Percentiles rank a stretch among this genome's conserved stretches.
Conservation (phyloP, 2,113 vertebrate genomes). For the Prietella phreatophila region DNA sequence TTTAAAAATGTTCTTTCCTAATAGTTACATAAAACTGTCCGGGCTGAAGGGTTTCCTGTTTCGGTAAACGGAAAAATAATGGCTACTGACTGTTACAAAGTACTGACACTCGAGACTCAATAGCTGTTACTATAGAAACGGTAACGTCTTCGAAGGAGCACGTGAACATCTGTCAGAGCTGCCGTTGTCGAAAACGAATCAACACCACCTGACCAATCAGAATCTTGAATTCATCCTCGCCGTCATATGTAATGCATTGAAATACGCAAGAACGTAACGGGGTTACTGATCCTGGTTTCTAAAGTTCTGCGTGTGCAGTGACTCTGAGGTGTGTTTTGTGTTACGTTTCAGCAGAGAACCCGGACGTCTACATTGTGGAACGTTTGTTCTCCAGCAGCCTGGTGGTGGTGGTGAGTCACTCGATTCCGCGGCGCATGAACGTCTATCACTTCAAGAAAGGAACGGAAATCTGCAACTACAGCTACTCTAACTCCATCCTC, state of each 20-base stretch:
- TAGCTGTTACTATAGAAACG: not conserved
- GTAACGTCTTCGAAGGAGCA: not conserved
- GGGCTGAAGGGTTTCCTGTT: not conserved
- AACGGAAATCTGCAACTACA: conserved; percentile 96
- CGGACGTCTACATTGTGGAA: conserved; percentile 91
- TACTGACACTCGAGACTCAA: not conserved
- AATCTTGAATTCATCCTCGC: not conserved
- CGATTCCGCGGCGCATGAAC: conserved; percentile 87
- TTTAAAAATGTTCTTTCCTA: not conserved
- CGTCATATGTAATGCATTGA: not conserved
- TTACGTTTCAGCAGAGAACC: conserved; percentile 75
- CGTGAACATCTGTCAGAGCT: not conserved
- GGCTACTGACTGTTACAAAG: not conserved
- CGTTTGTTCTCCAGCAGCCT: conserved; percentile 96
- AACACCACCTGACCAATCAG: not conserved
- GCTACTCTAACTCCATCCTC: conserved; percentile 86
- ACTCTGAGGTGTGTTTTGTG: not conserved
- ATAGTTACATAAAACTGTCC: not conserved
- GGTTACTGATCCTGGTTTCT: not conserved
- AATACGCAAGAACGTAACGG: not conserved
- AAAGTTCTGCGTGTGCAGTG: not conserved
- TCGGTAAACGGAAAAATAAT: not conserved
- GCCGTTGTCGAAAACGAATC: not conserved
- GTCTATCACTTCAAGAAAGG: conserved; percentile 98
- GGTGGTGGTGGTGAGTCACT: conserved; percentile 88